These are phyloP conservation scores for Sphaerodactylus townsendi DNA, from an alignment of 2,113 vertebrate species.

Conservation along the genomic window DNA sequence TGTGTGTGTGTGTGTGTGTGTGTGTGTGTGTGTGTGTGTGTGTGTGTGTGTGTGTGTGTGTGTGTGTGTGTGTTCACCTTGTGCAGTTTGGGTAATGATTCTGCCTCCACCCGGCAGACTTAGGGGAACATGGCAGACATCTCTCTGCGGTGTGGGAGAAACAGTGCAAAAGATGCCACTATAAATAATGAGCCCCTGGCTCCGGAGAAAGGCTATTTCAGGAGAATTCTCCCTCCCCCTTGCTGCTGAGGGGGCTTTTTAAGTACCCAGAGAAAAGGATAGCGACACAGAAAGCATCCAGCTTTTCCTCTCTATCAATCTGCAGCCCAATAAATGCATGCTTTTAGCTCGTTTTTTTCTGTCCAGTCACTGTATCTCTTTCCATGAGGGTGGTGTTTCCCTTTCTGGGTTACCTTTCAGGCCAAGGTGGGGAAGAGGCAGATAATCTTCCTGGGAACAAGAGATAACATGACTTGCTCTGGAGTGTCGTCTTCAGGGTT, in stretches of 20 bases:
- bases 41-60: constrained; percentile 6
- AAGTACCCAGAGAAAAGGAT: background rate
- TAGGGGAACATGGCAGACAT: background rate
- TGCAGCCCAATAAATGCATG: background rate
- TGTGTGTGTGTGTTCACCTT: background rate
- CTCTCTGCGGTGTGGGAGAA: background rate
- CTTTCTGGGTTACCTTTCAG: background rate
- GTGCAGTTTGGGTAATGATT: background rate
- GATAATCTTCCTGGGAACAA: background rate
- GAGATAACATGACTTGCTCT: background rate
- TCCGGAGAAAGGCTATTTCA: background rate
- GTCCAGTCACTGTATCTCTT: background rate
- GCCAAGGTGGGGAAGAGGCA: background rate
- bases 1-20: constrained; percentile 7
- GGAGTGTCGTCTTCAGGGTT: no score
- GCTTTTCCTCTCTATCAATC: background rate
- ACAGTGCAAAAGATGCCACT: background rate
- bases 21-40: constrained; percentile 10
- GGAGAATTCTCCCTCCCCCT: background rate
- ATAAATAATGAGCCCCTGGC: background rate
- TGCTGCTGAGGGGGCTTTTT: background rate
- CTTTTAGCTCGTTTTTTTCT: background rate
- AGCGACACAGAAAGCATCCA: background rate
- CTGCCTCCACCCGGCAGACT: background rate
- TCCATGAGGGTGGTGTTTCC: background rate